Percentiles rank a stretch among this genome's conserved stretches.
phyloP scores from a whole-genome alignment of 2,113 vertebrate species.

The Oreochromis tanganicae region DNA sequence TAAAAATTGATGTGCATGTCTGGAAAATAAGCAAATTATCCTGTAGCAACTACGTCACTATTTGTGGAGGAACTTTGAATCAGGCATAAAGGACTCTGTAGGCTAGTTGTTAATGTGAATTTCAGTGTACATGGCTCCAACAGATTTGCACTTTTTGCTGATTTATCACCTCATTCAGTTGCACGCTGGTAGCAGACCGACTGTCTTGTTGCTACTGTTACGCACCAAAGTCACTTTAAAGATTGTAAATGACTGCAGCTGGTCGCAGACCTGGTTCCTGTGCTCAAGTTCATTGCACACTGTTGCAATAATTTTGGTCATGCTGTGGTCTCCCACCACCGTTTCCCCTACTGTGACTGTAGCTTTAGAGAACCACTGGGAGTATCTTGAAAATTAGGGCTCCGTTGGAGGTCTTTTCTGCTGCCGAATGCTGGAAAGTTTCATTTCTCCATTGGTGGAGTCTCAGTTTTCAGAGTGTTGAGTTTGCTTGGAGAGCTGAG shows the following conservation, averaged over 20 bases:
- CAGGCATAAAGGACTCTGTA: accelerated
- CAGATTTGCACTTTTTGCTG: background rate
- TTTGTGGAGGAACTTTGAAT: accelerated
- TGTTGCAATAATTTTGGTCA: background rate
- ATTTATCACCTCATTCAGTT: accelerated
- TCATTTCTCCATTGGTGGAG: background rate
- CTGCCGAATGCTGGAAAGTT: background rate
- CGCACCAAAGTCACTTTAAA: background rate
- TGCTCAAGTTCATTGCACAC: background rate
- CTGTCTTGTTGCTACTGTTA: background rate
- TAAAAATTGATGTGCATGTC: background rate
- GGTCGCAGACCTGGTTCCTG: background rate
- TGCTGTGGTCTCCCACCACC: background rate
- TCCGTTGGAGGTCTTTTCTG: background rate
- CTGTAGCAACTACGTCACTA: background rate
- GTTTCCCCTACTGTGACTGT: background rate
- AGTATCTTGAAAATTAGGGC: background rate
- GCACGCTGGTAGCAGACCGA: accelerated
- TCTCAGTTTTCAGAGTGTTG: background rate
- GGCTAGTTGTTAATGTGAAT: accelerated
- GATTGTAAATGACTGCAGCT: background rate
- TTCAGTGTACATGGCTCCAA: background rate
- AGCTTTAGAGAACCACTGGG: accelerated
- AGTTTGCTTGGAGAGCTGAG: background rate
- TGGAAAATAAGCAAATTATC: background rate